Conservation (phyloP, 2,888 invertebrate genomes). For the Schrankia costaestrigalis region DNA sequence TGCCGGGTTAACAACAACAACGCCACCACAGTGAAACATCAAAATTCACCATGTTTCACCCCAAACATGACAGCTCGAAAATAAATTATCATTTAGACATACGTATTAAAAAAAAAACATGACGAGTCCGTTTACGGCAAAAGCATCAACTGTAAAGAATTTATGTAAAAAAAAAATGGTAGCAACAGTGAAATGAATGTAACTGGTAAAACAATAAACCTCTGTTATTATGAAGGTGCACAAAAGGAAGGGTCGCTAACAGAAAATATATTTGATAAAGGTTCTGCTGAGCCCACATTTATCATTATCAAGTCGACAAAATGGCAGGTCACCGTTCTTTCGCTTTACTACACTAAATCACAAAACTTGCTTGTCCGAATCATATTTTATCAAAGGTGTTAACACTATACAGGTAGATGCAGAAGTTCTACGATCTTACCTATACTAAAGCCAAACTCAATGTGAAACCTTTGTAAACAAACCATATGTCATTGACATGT, state of each 20-base stretch:
- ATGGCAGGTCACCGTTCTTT: slow-evolving; percentile 62
- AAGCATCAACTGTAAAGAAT: slow-evolving; percentile 40
- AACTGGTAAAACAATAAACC: slow-evolving; percentile 56
- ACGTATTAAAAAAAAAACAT: slow-evolving; percentile 58
- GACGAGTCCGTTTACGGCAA: slow-evolving; percentile 51
- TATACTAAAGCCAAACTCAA: too few relatives aligned
- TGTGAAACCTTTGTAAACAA: too few relatives aligned
- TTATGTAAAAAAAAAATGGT: slow-evolving; percentile 38
- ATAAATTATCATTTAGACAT: slow-evolving; percentile 48
- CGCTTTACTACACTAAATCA: slow-evolving; percentile 47
- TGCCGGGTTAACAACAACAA: too few relatives aligned
- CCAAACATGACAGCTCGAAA: slow-evolving; percentile 34
- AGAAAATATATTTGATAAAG: slow-evolving; percentile 64
- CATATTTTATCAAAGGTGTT: slow-evolving; percentile 28
- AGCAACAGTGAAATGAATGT: slow-evolving; percentile 40
- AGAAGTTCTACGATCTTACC: too few relatives aligned
- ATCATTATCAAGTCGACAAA: slow-evolving; percentile 70
- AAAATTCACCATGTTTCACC: slow-evolving; percentile 18
- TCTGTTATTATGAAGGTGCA: slow-evolving; percentile 48
- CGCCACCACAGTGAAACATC: too few relatives aligned
- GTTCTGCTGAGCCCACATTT: slow-evolving; percentile 59
- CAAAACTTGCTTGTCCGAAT: slow-evolving; percentile 44
- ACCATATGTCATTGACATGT: too few relatives aligned
- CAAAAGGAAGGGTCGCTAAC: slow-evolving; percentile 44
- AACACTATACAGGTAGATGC: too few relatives aligned